Evolutionary conservation across 2,888 invertebrate species (phyloP).

Genomic region (Clunio marinus): DNA sequence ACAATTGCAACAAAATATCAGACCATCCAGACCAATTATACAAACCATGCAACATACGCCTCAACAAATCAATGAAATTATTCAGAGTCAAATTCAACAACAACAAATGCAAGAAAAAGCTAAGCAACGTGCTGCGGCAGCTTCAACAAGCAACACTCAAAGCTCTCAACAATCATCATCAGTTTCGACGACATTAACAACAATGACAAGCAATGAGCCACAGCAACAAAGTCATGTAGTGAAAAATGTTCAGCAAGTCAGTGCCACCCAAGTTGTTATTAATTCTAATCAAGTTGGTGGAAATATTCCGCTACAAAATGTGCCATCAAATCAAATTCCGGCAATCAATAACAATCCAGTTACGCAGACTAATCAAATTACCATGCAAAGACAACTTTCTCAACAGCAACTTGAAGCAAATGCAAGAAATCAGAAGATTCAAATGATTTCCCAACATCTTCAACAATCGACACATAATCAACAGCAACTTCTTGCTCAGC

Average conservation of each 20-base stretch:
- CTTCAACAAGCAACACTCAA: background rate
- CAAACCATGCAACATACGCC: constrained; percentile 36
- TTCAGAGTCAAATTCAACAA: constrained; percentile 36
- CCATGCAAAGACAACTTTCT: constrained; percentile 39
- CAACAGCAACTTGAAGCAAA: constrained; percentile 38
- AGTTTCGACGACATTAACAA: constrained; percentile 41
- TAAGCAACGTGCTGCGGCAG: constrained; percentile 39
- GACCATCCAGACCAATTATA: constrained; percentile 42
- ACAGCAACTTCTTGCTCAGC: constrained; percentile 39
- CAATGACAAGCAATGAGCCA: constrained; percentile 42
- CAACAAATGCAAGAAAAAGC: constrained; percentile 38
- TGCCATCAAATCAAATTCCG: background rate
- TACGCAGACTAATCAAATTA: constrained; percentile 39
- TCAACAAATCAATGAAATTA: constrained; percentile 34
- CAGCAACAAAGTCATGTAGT: constrained; percentile 44
- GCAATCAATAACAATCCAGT: background rate
- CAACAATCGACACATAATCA: constrained; percentile 40
- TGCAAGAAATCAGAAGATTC: constrained; percentile 42
- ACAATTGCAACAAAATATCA: constrained; percentile 58
- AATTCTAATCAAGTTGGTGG: background rate
- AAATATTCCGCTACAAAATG: too few relatives aligned
- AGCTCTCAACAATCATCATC: background rate
- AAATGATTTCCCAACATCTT: constrained; percentile 41
- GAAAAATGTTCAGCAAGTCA: constrained; percentile 41
- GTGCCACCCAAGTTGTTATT: constrained; percentile 22